Evolutionary conservation across 2,888 invertebrate genomes (phyloP).

Genomic region (Macrosoma leucophasiata): DNA sequence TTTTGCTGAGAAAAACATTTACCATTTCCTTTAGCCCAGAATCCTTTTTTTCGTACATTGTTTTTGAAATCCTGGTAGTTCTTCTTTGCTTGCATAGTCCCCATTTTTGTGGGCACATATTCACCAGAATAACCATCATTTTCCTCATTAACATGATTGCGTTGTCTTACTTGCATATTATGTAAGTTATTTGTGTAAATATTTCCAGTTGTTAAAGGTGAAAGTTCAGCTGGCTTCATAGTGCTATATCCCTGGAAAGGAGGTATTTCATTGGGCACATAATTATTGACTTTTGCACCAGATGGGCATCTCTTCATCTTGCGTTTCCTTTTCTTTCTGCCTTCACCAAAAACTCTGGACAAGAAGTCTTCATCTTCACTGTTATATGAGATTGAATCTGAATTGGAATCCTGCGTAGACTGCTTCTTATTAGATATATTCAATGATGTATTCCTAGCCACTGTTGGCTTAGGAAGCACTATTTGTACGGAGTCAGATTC

Average conservation of each 20-base stretch:
- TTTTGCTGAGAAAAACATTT: too few species aligned
- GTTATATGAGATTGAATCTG: constrained; percentile 57
- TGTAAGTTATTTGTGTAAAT: constrained; percentile 56
- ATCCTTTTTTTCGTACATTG: constrained; percentile 60
- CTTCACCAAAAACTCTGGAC: constrained; percentile 53
- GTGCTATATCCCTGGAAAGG: constrained; percentile 55
- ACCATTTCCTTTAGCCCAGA: constrained; percentile 66
- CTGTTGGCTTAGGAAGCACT: constrained; percentile 27
- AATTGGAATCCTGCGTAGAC: constrained; percentile 46
- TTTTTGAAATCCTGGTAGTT: constrained; percentile 68
- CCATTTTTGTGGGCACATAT: constrained; percentile 66
- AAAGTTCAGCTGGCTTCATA: constrained; percentile 41
- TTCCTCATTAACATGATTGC: constrained; percentile 35
- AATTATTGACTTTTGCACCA: constrained; percentile 30
- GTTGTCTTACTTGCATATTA: constrained; percentile 48
- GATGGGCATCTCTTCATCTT: constrained; percentile 41
- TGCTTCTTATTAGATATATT: constrained; percentile 28
- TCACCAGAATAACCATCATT: constrained; percentile 57
- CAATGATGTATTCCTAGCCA: constrained; percentile 24
- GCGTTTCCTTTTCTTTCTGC: constrained; percentile 41
- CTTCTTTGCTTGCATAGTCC: constrained; percentile 55
- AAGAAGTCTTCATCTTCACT: constrained; percentile 63
- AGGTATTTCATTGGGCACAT: constrained; percentile 31
- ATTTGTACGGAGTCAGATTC: constrained; percentile 47
- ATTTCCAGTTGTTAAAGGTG: constrained; percentile 57